These are phyloP conservation scores for Seladonia tumulorum DNA, from an alignment of 2,888 invertebrate species.

Conservation along the genomic window DNA sequence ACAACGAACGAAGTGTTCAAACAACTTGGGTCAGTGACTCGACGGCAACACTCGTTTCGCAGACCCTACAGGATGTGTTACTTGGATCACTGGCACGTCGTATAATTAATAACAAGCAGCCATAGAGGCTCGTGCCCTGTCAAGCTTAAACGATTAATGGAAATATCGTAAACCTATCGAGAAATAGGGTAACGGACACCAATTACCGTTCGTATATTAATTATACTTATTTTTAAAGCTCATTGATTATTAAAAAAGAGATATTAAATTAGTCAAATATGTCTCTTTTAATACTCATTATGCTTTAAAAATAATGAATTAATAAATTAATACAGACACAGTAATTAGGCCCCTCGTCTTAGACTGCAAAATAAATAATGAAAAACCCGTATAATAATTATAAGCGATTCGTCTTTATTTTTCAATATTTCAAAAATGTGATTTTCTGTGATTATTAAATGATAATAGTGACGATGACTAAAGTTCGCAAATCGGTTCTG, in stretches of 20 bases:
- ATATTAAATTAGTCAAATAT: too few relatives aligned
- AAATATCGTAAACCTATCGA: conserved; percentile 9
- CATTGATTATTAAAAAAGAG: too few relatives aligned
- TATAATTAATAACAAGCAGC: conserved; percentile 73
- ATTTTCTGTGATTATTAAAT: background rate
- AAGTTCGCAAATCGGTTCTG: conserved; percentile 58
- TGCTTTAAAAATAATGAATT: too few relatives aligned
- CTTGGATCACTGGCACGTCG: conserved; percentile 73
- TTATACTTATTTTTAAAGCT: too few relatives aligned
- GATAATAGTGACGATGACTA: background rate
- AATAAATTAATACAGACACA: too few relatives aligned
- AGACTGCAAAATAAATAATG: background rate
- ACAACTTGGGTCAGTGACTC: conserved; percentile 76
- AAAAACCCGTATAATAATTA: too few relatives aligned
- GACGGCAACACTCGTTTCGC: conserved; percentile 64
- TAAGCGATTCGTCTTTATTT: background rate
- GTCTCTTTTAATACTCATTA: too few relatives aligned
- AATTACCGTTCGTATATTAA: too few relatives aligned
- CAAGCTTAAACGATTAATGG: conserved; percentile 24
- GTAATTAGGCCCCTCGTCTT: too few relatives aligned
- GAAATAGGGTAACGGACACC: background rate
- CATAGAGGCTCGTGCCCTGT: conserved; percentile 48
- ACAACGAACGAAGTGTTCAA: conserved; percentile 65
- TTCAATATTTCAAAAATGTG: background rate
- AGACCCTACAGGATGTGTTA: conserved; percentile 80